Percentiles rank a stretch among this genome's conserved stretches.
Evolutionary conservation across 2,113 vertebrate species (phyloP).

Genomic region (Athene noctua): DNA sequence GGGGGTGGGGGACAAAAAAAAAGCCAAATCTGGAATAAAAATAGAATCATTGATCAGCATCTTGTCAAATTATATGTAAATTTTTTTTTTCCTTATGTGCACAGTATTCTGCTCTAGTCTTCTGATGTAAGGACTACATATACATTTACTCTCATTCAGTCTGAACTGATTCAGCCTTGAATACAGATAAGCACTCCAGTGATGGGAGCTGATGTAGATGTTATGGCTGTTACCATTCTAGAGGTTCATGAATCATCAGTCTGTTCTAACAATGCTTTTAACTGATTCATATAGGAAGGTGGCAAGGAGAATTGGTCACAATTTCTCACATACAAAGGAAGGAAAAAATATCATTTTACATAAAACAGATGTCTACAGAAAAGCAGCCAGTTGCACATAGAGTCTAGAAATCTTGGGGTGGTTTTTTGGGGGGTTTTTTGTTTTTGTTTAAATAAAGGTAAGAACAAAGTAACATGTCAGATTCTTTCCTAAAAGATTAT

Average conservation of each 20-base stretch:
- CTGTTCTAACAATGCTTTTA: background rate
- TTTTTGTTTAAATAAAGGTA: background rate
- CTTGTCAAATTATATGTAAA: background rate
- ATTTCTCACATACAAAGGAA: background rate
- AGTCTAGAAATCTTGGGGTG: background rate
- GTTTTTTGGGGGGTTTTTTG: no score
- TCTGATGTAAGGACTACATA: background rate
- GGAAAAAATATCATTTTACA: background rate
- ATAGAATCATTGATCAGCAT: background rate
- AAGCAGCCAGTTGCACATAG: background rate
- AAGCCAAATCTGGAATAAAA: background rate
- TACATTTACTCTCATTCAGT: background rate
- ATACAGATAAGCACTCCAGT: background rate
- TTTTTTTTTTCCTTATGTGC: background rate
- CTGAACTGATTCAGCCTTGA: background rate
- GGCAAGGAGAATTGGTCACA: background rate
- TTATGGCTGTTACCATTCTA: background rate
- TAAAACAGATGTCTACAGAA: background rate
- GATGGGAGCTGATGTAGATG: background rate
- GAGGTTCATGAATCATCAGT: background rate
- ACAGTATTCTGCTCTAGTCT: background rate
- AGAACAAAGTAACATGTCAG: background rate
- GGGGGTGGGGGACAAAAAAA: accelerated
- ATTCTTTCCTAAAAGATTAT: background rate
- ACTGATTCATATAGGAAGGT: background rate